Conservation (phyloP, 2,888 invertebrate genomes). For the Stramonita haemastoma region DNA sequence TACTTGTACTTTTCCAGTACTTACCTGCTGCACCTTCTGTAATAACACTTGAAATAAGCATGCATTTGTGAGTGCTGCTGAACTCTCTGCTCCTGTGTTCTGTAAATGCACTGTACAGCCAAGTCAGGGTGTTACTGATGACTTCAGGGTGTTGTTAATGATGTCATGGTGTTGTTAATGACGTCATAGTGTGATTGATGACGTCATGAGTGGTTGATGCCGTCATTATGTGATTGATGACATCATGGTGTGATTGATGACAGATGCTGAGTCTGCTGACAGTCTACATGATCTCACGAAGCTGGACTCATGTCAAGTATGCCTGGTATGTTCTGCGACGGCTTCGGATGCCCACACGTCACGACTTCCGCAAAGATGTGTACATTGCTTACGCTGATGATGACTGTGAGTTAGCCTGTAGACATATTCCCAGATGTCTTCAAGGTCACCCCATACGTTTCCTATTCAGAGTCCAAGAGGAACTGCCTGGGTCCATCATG, state of each 20-base stretch:
- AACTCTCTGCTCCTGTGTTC: no score
- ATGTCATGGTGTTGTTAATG: no score
- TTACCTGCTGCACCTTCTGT: no score
- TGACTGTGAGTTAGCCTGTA: not conserved
- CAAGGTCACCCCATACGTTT: not conserved
- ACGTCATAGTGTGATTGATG: no score
- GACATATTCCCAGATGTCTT: not conserved
- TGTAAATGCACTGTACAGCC: no score
- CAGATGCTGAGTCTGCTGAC: constrained; percentile 18
- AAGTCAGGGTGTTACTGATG: no score
- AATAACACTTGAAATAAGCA: no score
- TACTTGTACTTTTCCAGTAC: no score
- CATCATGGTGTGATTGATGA: not conserved
- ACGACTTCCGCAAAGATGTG: constrained; percentile 21
- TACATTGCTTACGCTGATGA: constrained; percentile 16
- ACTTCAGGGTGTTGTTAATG: no score
- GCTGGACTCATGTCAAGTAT: not conserved
- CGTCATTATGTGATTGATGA: no score
- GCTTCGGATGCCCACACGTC: not conserved
- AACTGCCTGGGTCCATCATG: not conserved
- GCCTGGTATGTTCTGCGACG: constrained; percentile 12
- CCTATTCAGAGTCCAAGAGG: not conserved
- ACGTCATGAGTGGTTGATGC: no score
- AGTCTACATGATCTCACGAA: not conserved
- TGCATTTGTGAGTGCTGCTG: no score